Evolutionary conservation across 2,888 invertebrate species (phyloP).

Genomic region (Tipula lateralis): DNA sequence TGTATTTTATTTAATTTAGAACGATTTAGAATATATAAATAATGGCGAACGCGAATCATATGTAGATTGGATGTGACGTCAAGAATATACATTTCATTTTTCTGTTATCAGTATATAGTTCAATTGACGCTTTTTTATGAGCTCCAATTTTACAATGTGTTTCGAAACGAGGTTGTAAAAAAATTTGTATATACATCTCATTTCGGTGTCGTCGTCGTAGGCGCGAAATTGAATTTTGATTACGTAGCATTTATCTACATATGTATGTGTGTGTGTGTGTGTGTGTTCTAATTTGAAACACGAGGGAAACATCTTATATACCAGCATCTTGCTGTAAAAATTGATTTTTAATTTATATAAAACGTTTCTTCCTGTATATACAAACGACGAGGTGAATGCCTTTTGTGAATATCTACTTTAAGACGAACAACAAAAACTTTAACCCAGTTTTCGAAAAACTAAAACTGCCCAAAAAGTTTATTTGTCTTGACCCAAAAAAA

Average conservation of each 20-base stretch:
- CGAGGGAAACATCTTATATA: not conserved
- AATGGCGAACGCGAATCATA: not conserved
- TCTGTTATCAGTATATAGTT: not conserved
- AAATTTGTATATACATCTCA: not conserved
- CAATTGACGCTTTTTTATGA: not conserved
- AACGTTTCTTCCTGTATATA: too few relatives aligned
- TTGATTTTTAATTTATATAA: not conserved
- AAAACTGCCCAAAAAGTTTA: not conserved
- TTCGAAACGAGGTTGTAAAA: not conserved
- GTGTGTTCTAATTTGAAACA: not conserved
- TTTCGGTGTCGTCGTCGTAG: not conserved
- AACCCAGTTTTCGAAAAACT: not conserved
- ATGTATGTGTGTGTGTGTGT: not conserved
- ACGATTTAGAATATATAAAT: not conserved
- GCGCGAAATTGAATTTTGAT: not conserved
- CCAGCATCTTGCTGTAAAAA: not conserved
- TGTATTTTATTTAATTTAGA: slow-evolving; percentile 6
- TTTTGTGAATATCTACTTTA: not conserved
- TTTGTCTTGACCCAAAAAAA: slow-evolving; percentile 2
- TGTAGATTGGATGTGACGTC: not conserved
- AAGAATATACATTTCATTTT: not conserved
- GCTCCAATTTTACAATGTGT: not conserved
- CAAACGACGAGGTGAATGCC: not conserved
- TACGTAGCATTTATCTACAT: not conserved
- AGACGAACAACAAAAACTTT: not conserved